Percentiles rank a stretch among this genome's conserved stretches.
Evolutionary conservation across 1,140 invertebrate genomes (phyloP).

Genomic region (Ceratina calcarata): DNA sequence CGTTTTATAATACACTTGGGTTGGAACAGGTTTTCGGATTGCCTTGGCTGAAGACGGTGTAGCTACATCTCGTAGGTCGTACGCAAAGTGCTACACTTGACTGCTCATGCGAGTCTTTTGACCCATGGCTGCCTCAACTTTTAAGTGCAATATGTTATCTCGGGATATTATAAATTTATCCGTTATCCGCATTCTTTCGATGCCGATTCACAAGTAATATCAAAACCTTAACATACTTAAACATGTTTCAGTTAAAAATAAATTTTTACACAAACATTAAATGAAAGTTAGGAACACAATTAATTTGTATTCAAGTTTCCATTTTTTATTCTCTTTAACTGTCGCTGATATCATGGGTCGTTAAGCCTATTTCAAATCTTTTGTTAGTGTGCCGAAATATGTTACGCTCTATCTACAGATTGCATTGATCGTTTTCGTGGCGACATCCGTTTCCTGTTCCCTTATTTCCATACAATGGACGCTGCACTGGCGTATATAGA

Average conservation of each 20-base stretch:
- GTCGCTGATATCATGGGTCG: neutral
- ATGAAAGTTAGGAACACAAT: too few species aligned
- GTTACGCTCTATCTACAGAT: conserved; percentile 1
- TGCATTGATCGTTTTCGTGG: conserved; percentile 14
- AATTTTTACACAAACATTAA: too few species aligned
- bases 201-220: neutral
- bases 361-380: neutral
- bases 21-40: neutral
- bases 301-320: neutral
- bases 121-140: conserved; percentile 27
- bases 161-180: neutral
- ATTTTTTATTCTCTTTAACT: neutral
- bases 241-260: too few species aligned
- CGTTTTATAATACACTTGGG: neutral
- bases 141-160: conserved; percentile 37
- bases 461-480: conserved; percentile 49
- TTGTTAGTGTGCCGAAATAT: neutral
- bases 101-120: conserved; percentile 48
- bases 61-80: conserved; percentile 29
- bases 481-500: conserved; percentile 30
- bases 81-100: conserved; percentile 50
- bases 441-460: conserved; percentile 44
- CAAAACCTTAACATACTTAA: too few species aligned
- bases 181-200: neutral
- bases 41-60: conserved; percentile 25